Conservation (phyloP, 2,113 vertebrate species). For the Gallinago paraguaiae region DNA sequence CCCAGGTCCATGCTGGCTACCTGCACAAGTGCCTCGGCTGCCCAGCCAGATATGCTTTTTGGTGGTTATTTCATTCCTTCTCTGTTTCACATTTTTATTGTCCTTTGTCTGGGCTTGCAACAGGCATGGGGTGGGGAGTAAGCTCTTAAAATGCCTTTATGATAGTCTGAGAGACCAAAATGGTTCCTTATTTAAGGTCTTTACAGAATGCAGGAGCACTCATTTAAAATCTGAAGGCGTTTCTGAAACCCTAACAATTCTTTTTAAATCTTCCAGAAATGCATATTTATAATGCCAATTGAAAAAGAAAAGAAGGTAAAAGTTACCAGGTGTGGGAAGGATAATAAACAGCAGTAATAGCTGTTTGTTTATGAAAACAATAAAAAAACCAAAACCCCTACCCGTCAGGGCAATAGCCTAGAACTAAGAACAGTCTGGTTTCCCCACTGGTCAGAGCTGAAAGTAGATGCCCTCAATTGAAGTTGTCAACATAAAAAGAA, state of each 20-base stretch:
- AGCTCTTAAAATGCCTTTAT: background rate
- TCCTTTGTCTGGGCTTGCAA: constrained; percentile 5
- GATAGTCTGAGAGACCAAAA: background rate
- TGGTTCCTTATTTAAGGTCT: background rate
- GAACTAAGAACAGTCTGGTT: background rate
- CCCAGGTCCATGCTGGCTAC: background rate
- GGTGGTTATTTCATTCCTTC: background rate
- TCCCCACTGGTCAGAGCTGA: background rate
- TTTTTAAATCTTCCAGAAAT: background rate
- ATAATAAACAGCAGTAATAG: background rate
- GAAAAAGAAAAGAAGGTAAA: background rate
- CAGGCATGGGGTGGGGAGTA: background rate
- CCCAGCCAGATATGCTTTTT: background rate
- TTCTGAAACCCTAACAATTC: background rate
- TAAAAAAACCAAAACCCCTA: background rate
- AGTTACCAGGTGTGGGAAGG: background rate
- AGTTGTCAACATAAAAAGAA: background rate
- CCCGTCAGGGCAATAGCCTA: background rate
- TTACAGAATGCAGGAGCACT: background rate
- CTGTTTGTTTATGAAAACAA: background rate
- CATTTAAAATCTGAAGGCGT: background rate
- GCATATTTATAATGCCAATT: background rate
- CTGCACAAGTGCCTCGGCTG: background rate
- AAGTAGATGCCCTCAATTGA: background rate
- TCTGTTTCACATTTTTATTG: background rate